Evolutionary conservation across 2,113 vertebrate species (phyloP).

Genomic region (Verasper variegatus): DNA sequence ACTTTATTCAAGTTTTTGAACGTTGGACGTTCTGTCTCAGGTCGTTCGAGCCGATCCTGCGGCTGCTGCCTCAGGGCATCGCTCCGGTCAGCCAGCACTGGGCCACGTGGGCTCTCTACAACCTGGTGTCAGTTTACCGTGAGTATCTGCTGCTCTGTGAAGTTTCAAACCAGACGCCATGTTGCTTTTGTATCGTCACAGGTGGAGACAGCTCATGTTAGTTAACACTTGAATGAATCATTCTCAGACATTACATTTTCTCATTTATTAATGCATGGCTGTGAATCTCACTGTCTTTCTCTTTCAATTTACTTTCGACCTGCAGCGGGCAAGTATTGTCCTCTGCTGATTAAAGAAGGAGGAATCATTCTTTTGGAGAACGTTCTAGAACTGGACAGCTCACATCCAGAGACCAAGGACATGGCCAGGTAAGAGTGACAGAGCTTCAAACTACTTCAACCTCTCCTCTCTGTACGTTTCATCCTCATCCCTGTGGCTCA

Average conservation of each 20-base stretch:
- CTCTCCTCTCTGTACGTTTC: no score
- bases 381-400: conserved; percentile 89
- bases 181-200: neutral
- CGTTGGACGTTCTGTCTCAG: conserved; percentile 77
- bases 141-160: conserved; percentile 78
- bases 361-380: conserved; percentile 89
- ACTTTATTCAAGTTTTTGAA: no score
- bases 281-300: neutral
- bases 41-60: conserved; percentile 98
- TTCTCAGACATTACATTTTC: no score
- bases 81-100: conserved; percentile 98
- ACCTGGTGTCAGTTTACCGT: conserved; percentile 98
- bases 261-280: neutral
- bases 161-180: no score
- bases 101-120: conserved; percentile 98
- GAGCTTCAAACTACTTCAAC: no score
- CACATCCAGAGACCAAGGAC: conserved; percentile 92
- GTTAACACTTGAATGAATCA: no score
- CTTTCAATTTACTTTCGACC: conserved; percentile 5
- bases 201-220: neutral
- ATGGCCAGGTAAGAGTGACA: conserved; percentile 89
- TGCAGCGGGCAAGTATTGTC: conserved; percentile 95
- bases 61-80: conserved; percentile 95
- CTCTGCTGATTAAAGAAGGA: conserved; percentile 95
- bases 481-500: no score